Conservation (phyloP, 1,140 invertebrate genomes). For the Hypsibius dujardini region DNA sequence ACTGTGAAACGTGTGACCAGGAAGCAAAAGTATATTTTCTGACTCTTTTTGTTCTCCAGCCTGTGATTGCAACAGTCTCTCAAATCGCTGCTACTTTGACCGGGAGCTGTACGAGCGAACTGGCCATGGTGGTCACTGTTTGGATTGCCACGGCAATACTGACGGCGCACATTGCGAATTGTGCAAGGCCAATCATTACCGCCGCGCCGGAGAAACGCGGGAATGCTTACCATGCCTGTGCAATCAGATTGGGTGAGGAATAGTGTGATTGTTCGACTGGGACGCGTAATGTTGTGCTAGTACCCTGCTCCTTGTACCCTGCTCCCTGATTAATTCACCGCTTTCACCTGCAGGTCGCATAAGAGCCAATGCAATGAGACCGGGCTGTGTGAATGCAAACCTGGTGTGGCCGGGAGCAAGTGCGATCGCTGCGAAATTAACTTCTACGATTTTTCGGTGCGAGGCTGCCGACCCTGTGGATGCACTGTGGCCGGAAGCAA, state of each 20-base stretch:
- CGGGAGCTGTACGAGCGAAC: slow-evolving; percentile 66
- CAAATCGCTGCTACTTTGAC: slow-evolving; percentile 86
- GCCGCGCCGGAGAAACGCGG: slow-evolving; percentile 43
- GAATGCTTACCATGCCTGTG: slow-evolving; percentile 69
- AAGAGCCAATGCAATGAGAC: slow-evolving; percentile 62
- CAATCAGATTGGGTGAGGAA: slow-evolving; percentile 47
- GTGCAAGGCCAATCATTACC: slow-evolving; percentile 73
- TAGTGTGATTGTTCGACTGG: too few species aligned
- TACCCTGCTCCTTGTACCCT: too few species aligned
- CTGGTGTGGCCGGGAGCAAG: slow-evolving; percentile 37
- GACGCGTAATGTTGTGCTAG: too few species aligned
- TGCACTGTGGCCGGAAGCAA: slow-evolving; percentile 65
- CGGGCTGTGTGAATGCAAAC: slow-evolving; percentile 44
- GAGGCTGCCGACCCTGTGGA: slow-evolving; percentile 61
- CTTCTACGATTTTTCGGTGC: slow-evolving; percentile 65
- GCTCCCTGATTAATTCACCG: too few species aligned
- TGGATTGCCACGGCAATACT: slow-evolving; percentile 77
- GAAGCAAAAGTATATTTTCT: slow-evolving; percentile 1
- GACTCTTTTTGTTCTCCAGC: slow-evolving; percentile 45
- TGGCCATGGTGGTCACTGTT: slow-evolving; percentile 87
- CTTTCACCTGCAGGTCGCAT: slow-evolving; percentile 30
- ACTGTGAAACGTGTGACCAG: neutral
- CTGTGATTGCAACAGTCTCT: slow-evolving; percentile 90
- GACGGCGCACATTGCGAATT: slow-evolving; percentile 84
- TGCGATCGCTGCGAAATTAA: slow-evolving; percentile 48